phyloP scores from a whole-genome alignment of 1,140 invertebrate genomes.

The Drosophila yakuba region DNA sequence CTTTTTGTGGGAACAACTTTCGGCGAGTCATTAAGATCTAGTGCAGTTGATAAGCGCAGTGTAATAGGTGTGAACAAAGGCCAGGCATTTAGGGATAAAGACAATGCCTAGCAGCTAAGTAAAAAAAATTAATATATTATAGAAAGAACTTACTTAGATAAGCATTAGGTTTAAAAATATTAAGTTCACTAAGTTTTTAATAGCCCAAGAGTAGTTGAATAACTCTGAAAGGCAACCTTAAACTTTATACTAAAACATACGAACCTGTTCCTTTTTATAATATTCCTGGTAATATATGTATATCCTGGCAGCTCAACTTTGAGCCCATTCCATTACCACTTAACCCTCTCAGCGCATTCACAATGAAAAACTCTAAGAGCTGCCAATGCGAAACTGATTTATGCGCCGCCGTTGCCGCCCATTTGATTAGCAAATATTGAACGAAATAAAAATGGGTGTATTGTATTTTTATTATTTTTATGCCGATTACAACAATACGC shows the following conservation, averaged over 20 bases:
- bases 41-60: slow-evolving; percentile 25
- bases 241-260: too few species aligned
- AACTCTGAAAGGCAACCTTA: too few species aligned
- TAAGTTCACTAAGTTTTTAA: too few species aligned
- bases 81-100: not conserved
- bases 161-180: too few species aligned
- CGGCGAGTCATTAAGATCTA: slow-evolving; percentile 41
- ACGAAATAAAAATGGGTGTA: slow-evolving; percentile 36
- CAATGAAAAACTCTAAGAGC: slow-evolving; percentile 16
- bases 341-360: slow-evolving; percentile 34
- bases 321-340: not conserved
- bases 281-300: not conserved
- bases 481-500: slow-evolving; percentile 68
- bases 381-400: slow-evolving; percentile 53
- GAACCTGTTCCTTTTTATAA: not conserved
- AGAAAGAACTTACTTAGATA: too few species aligned
- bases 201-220: too few species aligned
- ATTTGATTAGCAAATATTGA: slow-evolving; percentile 69
- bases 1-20: slow-evolving; percentile 47
- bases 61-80: slow-evolving; percentile 42
- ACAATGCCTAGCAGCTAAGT: not conserved
- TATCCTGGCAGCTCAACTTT: not conserved
- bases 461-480: slow-evolving; percentile 63
- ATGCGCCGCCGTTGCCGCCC: slow-evolving; percentile 60
- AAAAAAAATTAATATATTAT: too few species aligned